These are phyloP conservation scores for Conger conger DNA, from an alignment of 2,113 vertebrate species.

Conservation along the genomic window DNA sequence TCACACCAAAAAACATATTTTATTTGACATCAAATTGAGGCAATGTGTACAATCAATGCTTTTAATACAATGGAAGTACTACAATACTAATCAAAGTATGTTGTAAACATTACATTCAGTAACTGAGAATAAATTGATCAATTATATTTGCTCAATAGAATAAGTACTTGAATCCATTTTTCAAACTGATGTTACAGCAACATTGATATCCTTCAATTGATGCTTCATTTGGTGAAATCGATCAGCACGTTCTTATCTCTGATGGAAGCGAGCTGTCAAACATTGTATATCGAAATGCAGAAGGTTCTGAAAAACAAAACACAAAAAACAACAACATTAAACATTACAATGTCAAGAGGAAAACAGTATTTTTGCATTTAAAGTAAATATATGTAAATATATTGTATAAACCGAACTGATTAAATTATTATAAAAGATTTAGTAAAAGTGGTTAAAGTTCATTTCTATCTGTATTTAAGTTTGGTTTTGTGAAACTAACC, in stretches of 20 bases:
- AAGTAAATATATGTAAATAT: too few relatives aligned
- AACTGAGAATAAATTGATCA: not conserved
- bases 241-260: conserved; percentile 22
- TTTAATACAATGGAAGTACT: too few relatives aligned
- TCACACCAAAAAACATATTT: not conserved
- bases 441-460: not conserved
- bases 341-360: not conserved
- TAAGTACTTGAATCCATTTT: not conserved
- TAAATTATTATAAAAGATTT: not conserved
- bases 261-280: not conserved
- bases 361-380: too few relatives aligned
- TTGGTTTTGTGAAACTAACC: conserved; percentile 55
- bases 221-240: too few relatives aligned
- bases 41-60: not conserved
- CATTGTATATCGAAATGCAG: not conserved
- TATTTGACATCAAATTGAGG: not conserved
- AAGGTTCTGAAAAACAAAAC: conserved; percentile 15
- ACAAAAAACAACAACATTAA: not conserved
- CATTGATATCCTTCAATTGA: not conserved
- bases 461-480: not conserved
- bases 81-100: too few relatives aligned
- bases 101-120: too few relatives aligned
- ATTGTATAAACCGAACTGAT: not conserved
- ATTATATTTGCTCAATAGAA: not conserved
- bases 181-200: not conserved